Percentiles rank a stretch among this genome's conserved stretches.
Evolutionary conservation across 2,113 vertebrate genomes (phyloP).

Genomic region (Thinocorus orbignyianus): DNA sequence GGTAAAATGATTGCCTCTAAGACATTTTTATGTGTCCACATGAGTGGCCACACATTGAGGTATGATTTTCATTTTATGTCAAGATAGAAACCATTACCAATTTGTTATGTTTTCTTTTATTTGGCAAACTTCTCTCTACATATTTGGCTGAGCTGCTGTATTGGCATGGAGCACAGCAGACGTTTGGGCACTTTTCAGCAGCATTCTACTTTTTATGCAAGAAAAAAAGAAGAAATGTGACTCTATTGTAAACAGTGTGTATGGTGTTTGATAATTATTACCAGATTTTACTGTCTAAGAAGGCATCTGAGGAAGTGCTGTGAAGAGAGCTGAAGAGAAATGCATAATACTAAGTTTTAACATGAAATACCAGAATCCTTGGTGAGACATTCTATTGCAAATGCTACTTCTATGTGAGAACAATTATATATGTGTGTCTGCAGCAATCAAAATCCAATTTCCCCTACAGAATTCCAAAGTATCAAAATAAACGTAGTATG

Average conservation of each 20-base stretch:
- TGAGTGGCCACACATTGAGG: constrained; percentile 81
- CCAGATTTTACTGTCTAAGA: constrained; percentile 78
- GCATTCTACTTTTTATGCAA: constrained; percentile 73
- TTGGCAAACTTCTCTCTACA: constrained; percentile 75
- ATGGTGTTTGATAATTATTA: constrained; percentile 80
- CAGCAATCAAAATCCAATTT: not conserved
- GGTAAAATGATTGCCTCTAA: constrained; percentile 76
- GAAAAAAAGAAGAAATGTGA: constrained; percentile 75
- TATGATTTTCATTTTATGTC: constrained; percentile 82
- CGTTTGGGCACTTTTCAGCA: constrained; percentile 78
- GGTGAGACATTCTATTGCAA: not conserved
- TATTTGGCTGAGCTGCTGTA: constrained; percentile 79
- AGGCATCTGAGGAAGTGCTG: constrained; percentile 68
- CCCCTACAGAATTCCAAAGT: not conserved
- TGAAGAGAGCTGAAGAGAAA: constrained; percentile 62
- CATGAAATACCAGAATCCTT: constrained; percentile 45
- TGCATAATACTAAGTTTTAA: constrained; percentile 53
- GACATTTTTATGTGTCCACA: constrained; percentile 79
- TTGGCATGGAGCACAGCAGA: constrained; percentile 73
- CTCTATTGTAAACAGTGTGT: constrained; percentile 76
- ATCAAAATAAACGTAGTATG: constrained; percentile 8
- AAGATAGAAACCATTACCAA: constrained; percentile 82
- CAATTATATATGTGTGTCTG: not conserved
- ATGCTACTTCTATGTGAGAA: not conserved
- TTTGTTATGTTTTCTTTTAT: constrained; percentile 83